Conservation (phyloP, 2,888 invertebrate species). For the Argyresthia goedartella region DNA sequence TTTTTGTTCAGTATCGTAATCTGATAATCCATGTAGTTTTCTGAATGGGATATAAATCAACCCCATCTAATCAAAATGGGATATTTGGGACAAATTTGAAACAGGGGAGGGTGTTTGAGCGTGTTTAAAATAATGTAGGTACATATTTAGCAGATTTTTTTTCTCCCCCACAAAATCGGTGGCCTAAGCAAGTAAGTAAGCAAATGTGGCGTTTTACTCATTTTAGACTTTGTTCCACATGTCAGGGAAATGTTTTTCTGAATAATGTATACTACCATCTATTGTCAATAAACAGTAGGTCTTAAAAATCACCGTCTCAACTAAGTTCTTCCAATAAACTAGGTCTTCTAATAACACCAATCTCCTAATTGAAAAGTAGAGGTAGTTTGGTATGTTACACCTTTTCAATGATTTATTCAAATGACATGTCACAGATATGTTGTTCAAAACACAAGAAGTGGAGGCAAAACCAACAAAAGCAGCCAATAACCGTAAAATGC, state of each 20-base stretch:
- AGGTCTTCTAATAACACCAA: neutral
- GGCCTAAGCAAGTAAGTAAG: too few relatives aligned
- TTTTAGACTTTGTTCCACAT: too few relatives aligned
- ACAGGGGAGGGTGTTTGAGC: conserved; percentile 50
- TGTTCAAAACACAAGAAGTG: neutral
- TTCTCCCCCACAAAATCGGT: too few relatives aligned
- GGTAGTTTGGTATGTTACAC: too few relatives aligned
- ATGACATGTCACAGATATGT: neutral
- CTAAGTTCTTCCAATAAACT: too few relatives aligned
- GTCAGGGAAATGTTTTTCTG: too few relatives aligned
- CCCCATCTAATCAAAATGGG: conserved; percentile 63
- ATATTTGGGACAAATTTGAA: conserved; percentile 63
- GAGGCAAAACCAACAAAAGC: neutral
- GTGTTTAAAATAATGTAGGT: conserved; percentile 61
- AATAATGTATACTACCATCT: too few relatives aligned
- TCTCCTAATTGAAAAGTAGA: too few relatives aligned
- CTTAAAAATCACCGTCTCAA: too few relatives aligned
- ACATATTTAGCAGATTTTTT: too few relatives aligned
- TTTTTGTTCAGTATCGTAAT: conserved; percentile 33
- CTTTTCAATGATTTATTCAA: neutral
- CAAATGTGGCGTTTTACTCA: too few relatives aligned
- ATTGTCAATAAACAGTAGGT: too few relatives aligned
- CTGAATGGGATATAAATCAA: conserved; percentile 67
- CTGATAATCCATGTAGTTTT: conserved; percentile 25
- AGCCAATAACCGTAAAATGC: conserved; percentile 32